Conservation (phyloP, 1,140 invertebrate species). For the Diprion similis region DNA sequence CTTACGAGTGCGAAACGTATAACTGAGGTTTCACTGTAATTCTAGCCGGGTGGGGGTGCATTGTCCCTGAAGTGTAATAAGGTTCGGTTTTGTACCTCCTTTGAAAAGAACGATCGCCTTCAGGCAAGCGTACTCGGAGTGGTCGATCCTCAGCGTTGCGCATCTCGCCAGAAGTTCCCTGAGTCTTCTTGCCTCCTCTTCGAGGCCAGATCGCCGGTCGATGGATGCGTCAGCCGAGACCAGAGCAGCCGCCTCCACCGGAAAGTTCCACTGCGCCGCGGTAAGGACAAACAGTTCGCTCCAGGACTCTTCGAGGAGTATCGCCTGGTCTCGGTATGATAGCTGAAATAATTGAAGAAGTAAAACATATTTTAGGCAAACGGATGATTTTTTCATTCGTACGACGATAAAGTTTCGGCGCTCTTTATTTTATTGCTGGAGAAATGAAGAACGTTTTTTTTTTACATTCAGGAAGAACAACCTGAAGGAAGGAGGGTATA, state of each 20-base stretch:
- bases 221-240: conserved; percentile 42
- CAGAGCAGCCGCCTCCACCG: conserved; percentile 67
- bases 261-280: conserved; percentile 79
- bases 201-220: conserved; percentile 53
- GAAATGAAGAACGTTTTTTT: no score
- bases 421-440: no score
- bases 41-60: no score
- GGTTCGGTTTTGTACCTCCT: conserved; percentile 65
- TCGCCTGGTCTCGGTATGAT: conserved; percentile 73
- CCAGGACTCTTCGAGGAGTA: conserved; percentile 81
- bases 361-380: not conserved
- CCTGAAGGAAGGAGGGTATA: conserved; percentile 77
- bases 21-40: no score
- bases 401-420: no score
- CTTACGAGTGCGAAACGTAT: no score
- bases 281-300: conserved; percentile 84
- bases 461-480: conserved; percentile 35
- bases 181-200: conserved; percentile 64
- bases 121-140: conserved; percentile 84
- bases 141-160: conserved; percentile 72
- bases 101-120: conserved; percentile 84
- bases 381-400: no score
- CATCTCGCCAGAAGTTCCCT: conserved; percentile 72
- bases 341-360: conserved; percentile 58
- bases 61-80: no score